Evolutionary conservation across 2,113 vertebrate genomes (phyloP).

Genomic region (Atlantisia rogersi): DNA sequence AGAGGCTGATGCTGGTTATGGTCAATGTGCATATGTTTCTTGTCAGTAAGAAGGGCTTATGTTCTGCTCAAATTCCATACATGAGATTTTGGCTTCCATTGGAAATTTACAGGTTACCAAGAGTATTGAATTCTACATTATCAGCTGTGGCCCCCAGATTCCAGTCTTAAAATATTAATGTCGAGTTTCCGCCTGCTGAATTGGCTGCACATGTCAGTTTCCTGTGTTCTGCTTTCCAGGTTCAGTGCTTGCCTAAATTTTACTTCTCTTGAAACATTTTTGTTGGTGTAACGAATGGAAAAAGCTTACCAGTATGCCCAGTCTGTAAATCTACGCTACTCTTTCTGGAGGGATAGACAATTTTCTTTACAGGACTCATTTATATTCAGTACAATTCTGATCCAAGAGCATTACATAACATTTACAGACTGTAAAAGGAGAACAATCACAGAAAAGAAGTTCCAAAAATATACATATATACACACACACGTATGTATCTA

Average conservation of each 20-base stretch:
- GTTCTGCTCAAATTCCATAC: not conserved
- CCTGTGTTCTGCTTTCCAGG: conserved; percentile 29
- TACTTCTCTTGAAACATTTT: conserved; percentile 21
- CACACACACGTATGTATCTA: not conserved
- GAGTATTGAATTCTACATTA: conserved; percentile 13
- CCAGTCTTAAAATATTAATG: conserved; percentile 28
- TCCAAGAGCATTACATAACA: not conserved
- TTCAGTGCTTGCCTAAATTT: not conserved
- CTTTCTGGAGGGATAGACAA: not conserved
- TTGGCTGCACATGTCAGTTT: conserved; percentile 40
- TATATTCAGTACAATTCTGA: not conserved
- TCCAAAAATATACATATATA: not conserved
- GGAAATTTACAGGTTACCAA: conserved; percentile 15
- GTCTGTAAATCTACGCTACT: not conserved
- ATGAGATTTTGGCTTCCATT: not conserved
- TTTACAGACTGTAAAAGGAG: not conserved
- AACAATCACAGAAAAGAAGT: not conserved
- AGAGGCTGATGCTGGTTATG: not conserved
- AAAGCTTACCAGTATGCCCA: conserved; percentile 6
- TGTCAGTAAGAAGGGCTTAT: not conserved
- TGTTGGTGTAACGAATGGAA: not conserved
- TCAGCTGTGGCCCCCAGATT: conserved; percentile 35
- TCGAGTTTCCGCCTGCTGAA: conserved; percentile 22
- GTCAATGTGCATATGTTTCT: not conserved
- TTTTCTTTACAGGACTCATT: conserved; percentile 19